Evolutionary conservation across 2,113 vertebrate genomes (phyloP).

Genomic region (Origma solitaria): DNA sequence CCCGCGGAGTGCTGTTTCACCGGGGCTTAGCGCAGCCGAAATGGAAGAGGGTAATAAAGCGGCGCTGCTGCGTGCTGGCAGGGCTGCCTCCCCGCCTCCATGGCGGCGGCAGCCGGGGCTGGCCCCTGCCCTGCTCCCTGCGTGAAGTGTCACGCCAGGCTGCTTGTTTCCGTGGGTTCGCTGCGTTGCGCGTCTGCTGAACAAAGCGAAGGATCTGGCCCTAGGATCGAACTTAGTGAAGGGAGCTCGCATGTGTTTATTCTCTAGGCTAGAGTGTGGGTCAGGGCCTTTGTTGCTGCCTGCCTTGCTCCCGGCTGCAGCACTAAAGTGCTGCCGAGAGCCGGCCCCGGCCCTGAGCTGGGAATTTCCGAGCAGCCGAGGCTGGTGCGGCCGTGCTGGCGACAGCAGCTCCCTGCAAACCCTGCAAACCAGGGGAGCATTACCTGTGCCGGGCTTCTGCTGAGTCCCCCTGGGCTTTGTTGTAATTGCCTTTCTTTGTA

Average conservation of each 20-base stretch:
- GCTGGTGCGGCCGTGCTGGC: neutral
- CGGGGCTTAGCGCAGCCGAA: neutral
- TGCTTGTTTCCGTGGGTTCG: neutral
- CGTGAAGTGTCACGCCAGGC: neutral
- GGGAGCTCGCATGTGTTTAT: neutral
- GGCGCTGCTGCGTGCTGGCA: neutral
- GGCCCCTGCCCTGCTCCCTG: neutral
- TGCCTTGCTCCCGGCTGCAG: neutral
- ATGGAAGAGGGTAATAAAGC: neutral
- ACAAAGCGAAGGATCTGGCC: neutral
- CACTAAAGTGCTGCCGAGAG: neutral
- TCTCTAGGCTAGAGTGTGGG: neutral
- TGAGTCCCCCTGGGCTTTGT: neutral
- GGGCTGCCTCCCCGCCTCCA: neutral
- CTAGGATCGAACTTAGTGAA: neutral
- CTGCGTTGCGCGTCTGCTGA: neutral
- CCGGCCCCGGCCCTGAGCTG: neutral
- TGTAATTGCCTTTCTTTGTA: neutral
- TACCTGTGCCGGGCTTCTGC: neutral
- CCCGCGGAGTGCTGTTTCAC: neutral
- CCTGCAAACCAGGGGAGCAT: neutral
- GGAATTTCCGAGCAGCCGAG: neutral
- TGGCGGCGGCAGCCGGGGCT: neutral
- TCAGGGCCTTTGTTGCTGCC: conserved; percentile 1
- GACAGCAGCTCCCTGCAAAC: neutral